Percentiles rank a stretch among this genome's conserved stretches.
Conservation (phyloP, 2,797 vertebrate genomes). For the Periophthalmus magnuspinnatus region DNA sequence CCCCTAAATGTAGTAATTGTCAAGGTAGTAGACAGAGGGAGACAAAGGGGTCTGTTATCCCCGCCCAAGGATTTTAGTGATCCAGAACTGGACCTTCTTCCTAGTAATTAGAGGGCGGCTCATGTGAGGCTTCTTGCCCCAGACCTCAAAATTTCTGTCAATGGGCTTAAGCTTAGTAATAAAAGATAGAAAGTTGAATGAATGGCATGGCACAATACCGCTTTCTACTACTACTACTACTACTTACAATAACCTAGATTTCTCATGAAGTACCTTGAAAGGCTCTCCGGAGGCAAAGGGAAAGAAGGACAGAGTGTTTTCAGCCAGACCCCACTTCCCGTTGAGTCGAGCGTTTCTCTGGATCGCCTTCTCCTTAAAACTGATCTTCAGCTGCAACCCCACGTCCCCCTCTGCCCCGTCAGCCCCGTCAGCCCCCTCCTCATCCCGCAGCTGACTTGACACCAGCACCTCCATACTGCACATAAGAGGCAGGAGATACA, state of each 20-base stretch:
- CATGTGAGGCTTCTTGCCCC: too few species aligned
- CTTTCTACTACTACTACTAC: too few species aligned
- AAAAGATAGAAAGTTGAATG: not conserved
- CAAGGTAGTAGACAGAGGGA: too few species aligned
- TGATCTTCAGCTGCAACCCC: conserved; percentile 84
- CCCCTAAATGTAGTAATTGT: not conserved
- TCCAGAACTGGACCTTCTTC: too few species aligned
- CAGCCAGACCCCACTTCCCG: conserved; percentile 85
- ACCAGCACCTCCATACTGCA: conserved; percentile 84
- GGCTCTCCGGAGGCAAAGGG: conserved; percentile 86
- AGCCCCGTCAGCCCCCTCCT: conserved; percentile 64
- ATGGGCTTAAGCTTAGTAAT: not conserved
- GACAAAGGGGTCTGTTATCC: too few species aligned
- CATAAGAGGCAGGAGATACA: not conserved
- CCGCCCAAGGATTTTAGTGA: too few species aligned
- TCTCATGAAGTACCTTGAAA: conserved; percentile 79
- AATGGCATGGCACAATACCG: not conserved
- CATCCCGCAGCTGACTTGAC: conserved; percentile 75
- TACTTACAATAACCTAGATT: too few species aligned
- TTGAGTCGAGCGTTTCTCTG: conserved; percentile 83
- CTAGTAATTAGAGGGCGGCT: too few species aligned
- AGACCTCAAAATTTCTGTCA: too few species aligned
- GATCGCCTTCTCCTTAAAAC: conserved; percentile 83
- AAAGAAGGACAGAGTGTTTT: conserved; percentile 87
- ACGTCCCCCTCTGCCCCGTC: conserved; percentile 77